Evolutionary conservation across 2,888 invertebrate genomes (phyloP).

Genomic region (Periphyllus acericola): DNA sequence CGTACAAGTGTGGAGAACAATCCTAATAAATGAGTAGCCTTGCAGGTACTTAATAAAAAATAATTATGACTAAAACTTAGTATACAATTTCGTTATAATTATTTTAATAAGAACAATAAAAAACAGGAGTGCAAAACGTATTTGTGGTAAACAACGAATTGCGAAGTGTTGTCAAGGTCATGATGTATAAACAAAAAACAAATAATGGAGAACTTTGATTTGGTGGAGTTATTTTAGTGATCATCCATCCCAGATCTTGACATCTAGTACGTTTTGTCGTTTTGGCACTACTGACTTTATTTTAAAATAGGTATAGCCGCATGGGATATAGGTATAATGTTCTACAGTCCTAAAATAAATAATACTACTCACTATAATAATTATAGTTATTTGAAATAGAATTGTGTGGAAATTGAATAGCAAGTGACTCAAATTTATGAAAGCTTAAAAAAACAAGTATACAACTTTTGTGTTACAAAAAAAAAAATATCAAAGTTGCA

Average conservation of each 20-base stretch:
- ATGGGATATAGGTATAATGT: background rate
- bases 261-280: conserved; percentile 25
- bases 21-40: no score
- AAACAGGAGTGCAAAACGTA: conserved; percentile 73
- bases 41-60: no score
- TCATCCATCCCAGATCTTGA: background rate
- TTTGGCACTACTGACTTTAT: conserved; percentile 19
- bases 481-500: no score
- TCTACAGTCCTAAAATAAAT: background rate
- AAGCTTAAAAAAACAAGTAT: no score
- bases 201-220: background rate
- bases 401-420: no score
- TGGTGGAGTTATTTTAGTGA: background rate
- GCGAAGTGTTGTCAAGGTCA: conserved; percentile 67
- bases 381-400: no score
- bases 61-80: no score
- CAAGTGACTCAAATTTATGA: no score
- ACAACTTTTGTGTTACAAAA: no score
- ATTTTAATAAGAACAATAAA: background rate
- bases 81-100: background rate
- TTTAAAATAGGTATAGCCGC: background rate
- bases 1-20: no score
- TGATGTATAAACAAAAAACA: background rate
- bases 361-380: no score
- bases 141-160: conserved; percentile 75